phyloP scores from a whole-genome alignment of 2,888 invertebrate species.

The Copidosoma aretas region DNA sequence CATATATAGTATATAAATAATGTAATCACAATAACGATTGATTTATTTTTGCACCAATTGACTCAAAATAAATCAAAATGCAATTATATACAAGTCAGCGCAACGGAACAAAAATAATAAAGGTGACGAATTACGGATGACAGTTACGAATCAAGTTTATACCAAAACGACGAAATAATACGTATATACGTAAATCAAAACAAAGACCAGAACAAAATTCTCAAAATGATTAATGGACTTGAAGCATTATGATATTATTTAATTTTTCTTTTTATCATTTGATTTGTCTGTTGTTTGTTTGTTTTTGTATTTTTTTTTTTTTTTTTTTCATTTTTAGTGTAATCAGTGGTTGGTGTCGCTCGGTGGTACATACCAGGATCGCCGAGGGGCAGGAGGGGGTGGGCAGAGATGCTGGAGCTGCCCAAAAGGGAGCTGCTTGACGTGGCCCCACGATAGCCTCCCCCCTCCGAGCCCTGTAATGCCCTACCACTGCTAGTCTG shows the following conservation, averaged over 20 bases:
- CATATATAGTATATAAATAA: constrained; percentile 27
- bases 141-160: constrained; percentile 43
- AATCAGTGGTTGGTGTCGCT: constrained; percentile 49
- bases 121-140: constrained; percentile 47
- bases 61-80: constrained; percentile 40
- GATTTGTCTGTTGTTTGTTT: background rate
- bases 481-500: constrained; percentile 69
- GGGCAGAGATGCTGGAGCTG: constrained; percentile 90
- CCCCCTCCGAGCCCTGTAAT: constrained; percentile 72
- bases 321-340: constrained; percentile 18
- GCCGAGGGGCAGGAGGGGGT: constrained; percentile 91
- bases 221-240: constrained; percentile 27
- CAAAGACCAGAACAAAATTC: constrained; percentile 1
- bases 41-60: constrained; percentile 35
- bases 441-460: constrained; percentile 68
- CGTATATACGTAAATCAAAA: too few species aligned
- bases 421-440: constrained; percentile 71
- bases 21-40: constrained; percentile 16
- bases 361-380: constrained; percentile 64
- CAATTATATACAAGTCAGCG: background rate
- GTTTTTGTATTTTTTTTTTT: too few species aligned
- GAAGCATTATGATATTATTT: constrained; percentile 16
- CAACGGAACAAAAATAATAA: constrained; percentile 44
- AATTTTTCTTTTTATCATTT: constrained; percentile 2
- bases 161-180: too few species aligned